Base-by-base conservation (phyloP, 53 echinoderm and acorn worm species). In the Actinopyga echinites region DNA sequence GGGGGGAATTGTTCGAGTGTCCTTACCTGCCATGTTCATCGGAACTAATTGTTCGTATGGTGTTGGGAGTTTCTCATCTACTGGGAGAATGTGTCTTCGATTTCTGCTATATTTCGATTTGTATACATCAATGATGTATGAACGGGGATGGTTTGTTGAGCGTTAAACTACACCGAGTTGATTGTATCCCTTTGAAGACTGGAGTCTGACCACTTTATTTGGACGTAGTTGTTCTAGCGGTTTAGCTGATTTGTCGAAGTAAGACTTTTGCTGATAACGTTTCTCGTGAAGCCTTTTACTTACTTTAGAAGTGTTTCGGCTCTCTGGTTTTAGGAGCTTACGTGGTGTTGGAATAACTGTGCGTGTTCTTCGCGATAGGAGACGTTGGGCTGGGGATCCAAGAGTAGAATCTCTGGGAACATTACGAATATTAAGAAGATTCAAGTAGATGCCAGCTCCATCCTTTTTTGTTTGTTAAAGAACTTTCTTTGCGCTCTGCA, bases 401-500 rank as follows among this genome's bases (percentile, higher is more conserved):
- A 56, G 78, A 24, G 44, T 77, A 25, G 1, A 4, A 56, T 77
- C 78, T 1, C 56, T 17, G 8, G 78, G 78, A 7, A 56, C 56
- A 56, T 77, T 77, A 30, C 78, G 55, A 19, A 31, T 54, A 30
- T 77, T 77, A 13, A 52, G 56, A 20, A 55, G 78, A 29, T 77
- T 77, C 56, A 77, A 21, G 21, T 77, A 54, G 30, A 77, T 55
- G 30, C 55, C 1, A 8, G 56, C 10, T 77, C 78, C 78, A 77
- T 53, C 78, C 8, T 56, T 26, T 30, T 77, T 77, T 5, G 56
- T 54, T 77, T 55, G 55, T 77, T 77, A 30, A 3, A 77, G 78
- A n/a, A 77, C 3, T 54, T 77, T 77, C 78, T 77, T 77, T 12
- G 56, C 78, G 30, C 56, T 77, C 33, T 77, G 78, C 8, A 77